A percentile compares a stretch with the other conserved stretches of the same genome.
Evolutionary conservation across 2,797 vertebrate genomes (phyloP).

Genomic region (Eospalax fontanierii): DNA sequence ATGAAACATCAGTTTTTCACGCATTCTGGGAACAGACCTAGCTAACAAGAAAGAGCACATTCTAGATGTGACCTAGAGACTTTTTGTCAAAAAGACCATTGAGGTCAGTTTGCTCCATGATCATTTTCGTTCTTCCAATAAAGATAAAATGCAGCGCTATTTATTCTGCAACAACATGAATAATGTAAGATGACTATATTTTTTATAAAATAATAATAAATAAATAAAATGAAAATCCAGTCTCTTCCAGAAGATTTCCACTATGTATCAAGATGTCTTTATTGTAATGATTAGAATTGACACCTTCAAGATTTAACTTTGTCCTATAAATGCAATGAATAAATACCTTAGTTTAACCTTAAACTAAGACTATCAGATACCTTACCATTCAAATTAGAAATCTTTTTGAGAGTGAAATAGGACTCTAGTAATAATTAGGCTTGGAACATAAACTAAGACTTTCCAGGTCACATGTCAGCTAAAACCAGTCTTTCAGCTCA

Average conservation of each 20-base stretch:
- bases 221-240: not conserved
- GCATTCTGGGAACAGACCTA: slow-evolving; percentile 1
- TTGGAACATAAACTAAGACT: not conserved
- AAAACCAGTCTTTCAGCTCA: not conserved
- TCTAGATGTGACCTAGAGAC: not conserved
- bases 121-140: slow-evolving; percentile 34
- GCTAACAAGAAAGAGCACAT: not conserved
- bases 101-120: slow-evolving; percentile 39
- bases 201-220: slow-evolving; percentile 37
- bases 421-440: not conserved
- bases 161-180: slow-evolving; percentile 50
- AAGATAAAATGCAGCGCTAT: slow-evolving; percentile 4
- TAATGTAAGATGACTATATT: not conserved
- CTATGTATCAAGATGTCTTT: not conserved
- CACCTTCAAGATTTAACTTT: slow-evolving; percentile 27
- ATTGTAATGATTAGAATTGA: not conserved
- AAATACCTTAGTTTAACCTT: not conserved
- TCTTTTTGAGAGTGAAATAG: slow-evolving; percentile 20
- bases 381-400: not conserved
- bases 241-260: not conserved
- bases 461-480: not conserved
- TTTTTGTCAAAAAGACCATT: not conserved
- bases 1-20: not conserved
- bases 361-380: not conserved
- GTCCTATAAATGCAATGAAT: not conserved